Evolutionary conservation across 1,140 invertebrate species (phyloP).

Genomic region (Scaptomyza graminum): DNA sequence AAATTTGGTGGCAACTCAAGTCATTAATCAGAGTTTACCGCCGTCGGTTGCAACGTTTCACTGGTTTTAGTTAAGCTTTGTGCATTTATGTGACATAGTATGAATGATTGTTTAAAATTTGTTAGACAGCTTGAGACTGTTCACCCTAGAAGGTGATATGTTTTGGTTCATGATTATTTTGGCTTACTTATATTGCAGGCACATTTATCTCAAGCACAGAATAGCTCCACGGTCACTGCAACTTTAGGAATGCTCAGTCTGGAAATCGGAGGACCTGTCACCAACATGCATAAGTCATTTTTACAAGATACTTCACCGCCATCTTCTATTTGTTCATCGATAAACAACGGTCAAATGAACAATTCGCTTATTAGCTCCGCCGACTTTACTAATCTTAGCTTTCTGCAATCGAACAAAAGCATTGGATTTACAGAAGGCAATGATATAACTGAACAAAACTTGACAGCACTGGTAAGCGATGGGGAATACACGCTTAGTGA

Average conservation of each 20-base stretch:
- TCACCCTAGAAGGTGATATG: too few species aligned
- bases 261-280: slow-evolving; percentile 77
- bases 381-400: slow-evolving; percentile 80
- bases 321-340: slow-evolving; percentile 78
- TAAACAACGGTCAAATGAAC: slow-evolving; percentile 77
- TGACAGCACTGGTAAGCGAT: slow-evolving; percentile 31
- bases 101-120: too few species aligned
- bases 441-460: slow-evolving; percentile 36
- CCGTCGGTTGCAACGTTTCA: too few species aligned
- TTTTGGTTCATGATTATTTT: too few species aligned
- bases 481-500: slow-evolving; percentile 69
- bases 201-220: slow-evolving; percentile 12
- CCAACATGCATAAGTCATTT: slow-evolving; percentile 80
- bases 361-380: slow-evolving; percentile 81
- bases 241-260: slow-evolving; percentile 60
- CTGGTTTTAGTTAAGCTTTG: too few species aligned
- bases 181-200: too few species aligned
- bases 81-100: too few species aligned
- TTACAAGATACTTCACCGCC: slow-evolving; percentile 82
- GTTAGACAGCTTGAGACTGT: too few species aligned
- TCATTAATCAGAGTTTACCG: too few species aligned
- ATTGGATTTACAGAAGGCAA: slow-evolving; percentile 37
- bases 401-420: slow-evolving; percentile 72
- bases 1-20: too few species aligned
- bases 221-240: slow-evolving; percentile 30